Conservation (phyloP, 2,888 invertebrate species). For the Tetramorium bicarinatum region DNA sequence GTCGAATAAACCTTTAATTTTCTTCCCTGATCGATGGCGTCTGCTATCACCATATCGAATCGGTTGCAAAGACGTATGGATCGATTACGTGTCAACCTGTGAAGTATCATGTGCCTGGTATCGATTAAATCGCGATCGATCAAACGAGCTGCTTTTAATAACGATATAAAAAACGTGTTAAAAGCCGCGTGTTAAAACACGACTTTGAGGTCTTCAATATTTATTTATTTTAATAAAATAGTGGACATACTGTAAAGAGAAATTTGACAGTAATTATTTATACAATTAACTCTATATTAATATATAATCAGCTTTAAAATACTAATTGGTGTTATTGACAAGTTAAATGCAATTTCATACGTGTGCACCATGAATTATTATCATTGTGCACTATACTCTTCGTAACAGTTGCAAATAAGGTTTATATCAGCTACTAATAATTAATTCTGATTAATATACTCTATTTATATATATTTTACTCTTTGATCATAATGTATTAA, state of each 20-base stretch:
- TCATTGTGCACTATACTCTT: not conserved
- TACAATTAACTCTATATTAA: slow-evolving; percentile 31
- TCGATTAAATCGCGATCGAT: slow-evolving; percentile 54
- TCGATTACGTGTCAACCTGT: slow-evolving; percentile 54
- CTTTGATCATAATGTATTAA: not conserved
- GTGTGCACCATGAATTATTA: slow-evolving; percentile 5
- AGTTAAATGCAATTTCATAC: slow-evolving; percentile 38
- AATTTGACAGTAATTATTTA: slow-evolving; percentile 37
- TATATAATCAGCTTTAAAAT: slow-evolving; percentile 39
- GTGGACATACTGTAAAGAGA: not conserved
- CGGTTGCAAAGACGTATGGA: slow-evolving; percentile 44
- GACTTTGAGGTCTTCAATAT: not conserved
- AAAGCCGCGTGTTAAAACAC: not conserved
- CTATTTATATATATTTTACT: slow-evolving; percentile 9
- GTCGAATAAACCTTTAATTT: slow-evolving; percentile 66
- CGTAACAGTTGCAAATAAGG: slow-evolving; percentile 16
- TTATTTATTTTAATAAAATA: not conserved
- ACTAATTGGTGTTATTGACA: slow-evolving; percentile 25
- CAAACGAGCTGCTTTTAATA: slow-evolving; percentile 25
- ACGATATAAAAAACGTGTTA: slow-evolving; percentile 17
- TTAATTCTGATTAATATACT: slow-evolving; percentile 20
- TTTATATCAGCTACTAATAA: slow-evolving; percentile 12
- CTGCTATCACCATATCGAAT: slow-evolving; percentile 43
- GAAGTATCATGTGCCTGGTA: slow-evolving; percentile 29
- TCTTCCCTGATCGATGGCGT: slow-evolving; percentile 59